A percentile compares a stretch with the other conserved stretches of the same genome.
These are phyloP conservation scores for Scaptomyza flava DNA, from an alignment of 2,888 invertebrate species.

Conservation along the genomic window DNA sequence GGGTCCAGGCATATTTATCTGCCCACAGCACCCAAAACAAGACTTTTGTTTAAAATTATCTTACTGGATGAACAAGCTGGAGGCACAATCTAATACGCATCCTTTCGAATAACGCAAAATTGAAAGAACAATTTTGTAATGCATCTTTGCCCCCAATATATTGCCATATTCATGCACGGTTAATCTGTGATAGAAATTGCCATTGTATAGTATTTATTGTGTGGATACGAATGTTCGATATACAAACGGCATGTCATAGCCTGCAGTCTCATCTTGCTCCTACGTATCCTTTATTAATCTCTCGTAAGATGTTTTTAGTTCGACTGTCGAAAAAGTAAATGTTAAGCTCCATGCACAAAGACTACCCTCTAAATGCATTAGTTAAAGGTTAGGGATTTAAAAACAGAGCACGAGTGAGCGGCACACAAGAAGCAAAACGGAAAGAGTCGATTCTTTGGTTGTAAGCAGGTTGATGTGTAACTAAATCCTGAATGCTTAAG, in stretches of 20 bases:
- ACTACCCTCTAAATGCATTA: conserved; percentile 47
- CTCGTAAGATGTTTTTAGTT: conserved; percentile 70
- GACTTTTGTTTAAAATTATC: not conserved
- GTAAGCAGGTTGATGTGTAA: conserved; percentile 5
- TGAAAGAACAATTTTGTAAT: not conserved
- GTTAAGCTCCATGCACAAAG: conserved; percentile 59
- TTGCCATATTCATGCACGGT: conserved; percentile 3
- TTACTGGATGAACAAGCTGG: not conserved
- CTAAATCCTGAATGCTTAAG: not conserved
- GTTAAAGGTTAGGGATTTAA: conserved; percentile 35
- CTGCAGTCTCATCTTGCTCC: not conserved
- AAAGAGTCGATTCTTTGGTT: not conserved
- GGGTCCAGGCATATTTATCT: not conserved
- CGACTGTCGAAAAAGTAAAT: conserved; percentile 69
- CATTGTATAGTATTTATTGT: not conserved
- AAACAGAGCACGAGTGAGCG: conserved; percentile 6
- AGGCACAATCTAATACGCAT: not conserved
- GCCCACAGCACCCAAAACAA: not conserved
- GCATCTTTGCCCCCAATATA: not conserved
- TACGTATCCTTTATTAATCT: conserved; percentile 55
- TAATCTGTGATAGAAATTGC: not conserved
- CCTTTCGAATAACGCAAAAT: not conserved
- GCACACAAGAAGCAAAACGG: not conserved
- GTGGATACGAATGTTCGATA: no score
- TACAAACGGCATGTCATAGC: not conserved